phyloP scores from a whole-genome alignment of 2,888 invertebrate genomes.

The Brassicogethes aeneus region DNA sequence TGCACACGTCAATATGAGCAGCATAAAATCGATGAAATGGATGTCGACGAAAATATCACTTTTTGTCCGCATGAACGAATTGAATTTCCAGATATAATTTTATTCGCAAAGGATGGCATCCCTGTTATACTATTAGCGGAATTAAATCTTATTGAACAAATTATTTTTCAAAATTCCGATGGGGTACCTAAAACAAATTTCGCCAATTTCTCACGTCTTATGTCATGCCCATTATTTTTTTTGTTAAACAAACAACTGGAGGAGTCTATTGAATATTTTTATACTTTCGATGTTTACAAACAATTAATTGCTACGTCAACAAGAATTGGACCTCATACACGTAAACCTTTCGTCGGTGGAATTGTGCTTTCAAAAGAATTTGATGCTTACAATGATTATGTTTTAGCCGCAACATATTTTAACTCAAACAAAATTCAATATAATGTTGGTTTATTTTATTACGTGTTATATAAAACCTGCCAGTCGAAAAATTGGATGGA shows the following conservation, averaged over 20 bases:
- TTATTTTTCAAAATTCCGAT: not conserved
- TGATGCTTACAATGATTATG: not conserved
- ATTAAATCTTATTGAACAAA: not conserved
- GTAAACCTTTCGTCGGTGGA: not conserved
- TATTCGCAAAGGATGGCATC: not conserved
- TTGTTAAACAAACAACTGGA: not conserved
- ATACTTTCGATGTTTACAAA: not conserved
- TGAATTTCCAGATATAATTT: not conserved
- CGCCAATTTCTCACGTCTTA: not conserved
- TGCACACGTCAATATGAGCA: not conserved
- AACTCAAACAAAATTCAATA: not conserved
- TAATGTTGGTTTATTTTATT: not conserved
- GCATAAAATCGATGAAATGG: not conserved
- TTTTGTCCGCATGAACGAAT: not conserved
- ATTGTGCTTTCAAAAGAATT: not conserved
- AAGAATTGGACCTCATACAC: not conserved
- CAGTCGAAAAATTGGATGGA: not conserved
- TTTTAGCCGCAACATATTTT: not conserved
- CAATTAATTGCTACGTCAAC: not conserved
- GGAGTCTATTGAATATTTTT: not conserved
- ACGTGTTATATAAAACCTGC: not conserved
- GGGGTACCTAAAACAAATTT: not conserved
- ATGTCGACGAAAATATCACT: not conserved
- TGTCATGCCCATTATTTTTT: not conserved
- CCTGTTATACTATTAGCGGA: not conserved